These are phyloP conservation scores for Bradypodion pumilum DNA, from an alignment of 2,797 vertebrate genomes.

Conservation along the genomic window DNA sequence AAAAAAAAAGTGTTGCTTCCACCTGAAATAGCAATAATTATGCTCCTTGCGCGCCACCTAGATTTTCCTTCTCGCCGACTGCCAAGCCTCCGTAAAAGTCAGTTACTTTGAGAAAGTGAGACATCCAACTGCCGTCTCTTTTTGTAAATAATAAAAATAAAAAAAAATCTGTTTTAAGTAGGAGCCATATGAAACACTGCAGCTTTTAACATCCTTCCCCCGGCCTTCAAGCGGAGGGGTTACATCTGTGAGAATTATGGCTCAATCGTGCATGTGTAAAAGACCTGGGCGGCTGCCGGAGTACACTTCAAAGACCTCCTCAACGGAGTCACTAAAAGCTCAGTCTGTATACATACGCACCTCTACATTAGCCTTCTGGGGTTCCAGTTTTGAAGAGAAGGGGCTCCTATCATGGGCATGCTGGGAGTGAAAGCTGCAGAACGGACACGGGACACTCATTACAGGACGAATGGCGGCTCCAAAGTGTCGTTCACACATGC, in stretches of 20 bases:
- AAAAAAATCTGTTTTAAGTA: slow-evolving; percentile 44
- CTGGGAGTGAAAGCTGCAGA: not conserved
- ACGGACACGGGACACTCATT: not conserved
- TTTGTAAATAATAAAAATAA: slow-evolving; percentile 29
- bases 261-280: slow-evolving; percentile 40
- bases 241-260: slow-evolving; percentile 48
- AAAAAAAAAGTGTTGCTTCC: slow-evolving; percentile 42
- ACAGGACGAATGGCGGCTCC: not conserved
- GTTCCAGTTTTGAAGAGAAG: slow-evolving; percentile 1
- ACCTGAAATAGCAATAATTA: slow-evolving; percentile 66
- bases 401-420: slow-evolving; percentile 25
- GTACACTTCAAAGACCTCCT: slow-evolving; percentile 41
- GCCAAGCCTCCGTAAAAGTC: slow-evolving; percentile 62
- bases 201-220: slow-evolving; percentile 32
- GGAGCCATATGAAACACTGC: slow-evolving; percentile 44
- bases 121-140: slow-evolving; percentile 43
- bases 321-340: slow-evolving; percentile 36
- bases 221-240: slow-evolving; percentile 31
- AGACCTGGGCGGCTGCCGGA: slow-evolving; percentile 41
- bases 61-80: slow-evolving; percentile 21
- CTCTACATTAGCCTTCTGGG: slow-evolving; percentile 40
- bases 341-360: slow-evolving; percentile 18
- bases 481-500: not conserved
- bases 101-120: slow-evolving; percentile 42
- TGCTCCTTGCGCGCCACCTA: slow-evolving; percentile 47